Evolutionary conservation across 2,888 invertebrate species (phyloP).

Genomic region (Ormia ochracea): DNA sequence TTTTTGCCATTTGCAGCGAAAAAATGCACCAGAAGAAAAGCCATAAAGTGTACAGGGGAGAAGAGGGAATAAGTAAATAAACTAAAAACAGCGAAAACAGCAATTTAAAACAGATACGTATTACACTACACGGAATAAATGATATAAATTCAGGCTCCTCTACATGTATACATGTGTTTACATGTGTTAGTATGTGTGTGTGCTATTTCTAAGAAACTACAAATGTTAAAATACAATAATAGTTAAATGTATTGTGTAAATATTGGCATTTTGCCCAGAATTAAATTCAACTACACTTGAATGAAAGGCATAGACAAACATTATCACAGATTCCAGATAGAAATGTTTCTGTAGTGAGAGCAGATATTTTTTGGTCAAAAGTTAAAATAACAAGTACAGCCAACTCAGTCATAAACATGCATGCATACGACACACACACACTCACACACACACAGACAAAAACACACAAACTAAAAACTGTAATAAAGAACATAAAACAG

Average conservation of each 20-base stretch:
- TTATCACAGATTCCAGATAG: background rate
- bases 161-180: background rate
- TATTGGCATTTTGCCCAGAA: conserved; percentile 50
- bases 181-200: background rate
- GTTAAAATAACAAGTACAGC: conserved; percentile 34
- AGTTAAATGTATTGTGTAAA: conserved; percentile 45
- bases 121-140: background rate
- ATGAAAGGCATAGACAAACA: background rate
- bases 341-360: background rate
- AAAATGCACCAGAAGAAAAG: conserved; percentile 47
- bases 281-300: background rate
- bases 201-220: background rate
- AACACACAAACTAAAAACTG: background rate
- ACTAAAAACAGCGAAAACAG: conserved; percentile 23
- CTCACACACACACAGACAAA: background rate
- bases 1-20: conserved; percentile 27
- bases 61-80: background rate
- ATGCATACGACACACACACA: background rate
- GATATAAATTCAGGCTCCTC: background rate
- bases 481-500: conserved; percentile 41
- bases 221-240: conserved; percentile 4
- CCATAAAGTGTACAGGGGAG: conserved; percentile 18
- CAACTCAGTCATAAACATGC: background rate
- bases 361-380: conserved; percentile 45
- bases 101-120: conserved; percentile 33